These are phyloP conservation scores for Vandiemenella viatica DNA, from an alignment of 2,888 invertebrate genomes.

Conservation along the genomic window DNA sequence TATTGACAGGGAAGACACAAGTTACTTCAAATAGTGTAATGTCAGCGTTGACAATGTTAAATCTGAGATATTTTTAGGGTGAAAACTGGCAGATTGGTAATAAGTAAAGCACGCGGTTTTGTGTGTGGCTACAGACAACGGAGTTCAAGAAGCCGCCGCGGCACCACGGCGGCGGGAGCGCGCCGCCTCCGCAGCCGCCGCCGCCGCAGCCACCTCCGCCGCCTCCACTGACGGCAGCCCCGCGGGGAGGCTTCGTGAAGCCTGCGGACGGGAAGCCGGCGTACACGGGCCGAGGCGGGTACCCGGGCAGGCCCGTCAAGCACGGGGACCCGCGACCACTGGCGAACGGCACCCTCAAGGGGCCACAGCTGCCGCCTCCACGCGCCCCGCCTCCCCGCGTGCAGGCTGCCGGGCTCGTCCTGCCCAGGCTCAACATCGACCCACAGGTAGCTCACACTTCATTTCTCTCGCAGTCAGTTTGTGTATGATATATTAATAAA, in stretches of 20 bases:
- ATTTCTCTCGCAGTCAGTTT: not conserved
- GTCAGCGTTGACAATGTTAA: too few species aligned
- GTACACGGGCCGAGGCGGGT: conserved; percentile 45
- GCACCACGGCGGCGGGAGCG: too few species aligned
- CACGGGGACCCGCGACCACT: conserved; percentile 23
- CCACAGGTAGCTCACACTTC: conserved; percentile 16
- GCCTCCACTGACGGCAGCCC: conserved; percentile 11
- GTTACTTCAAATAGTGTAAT: too few species aligned
- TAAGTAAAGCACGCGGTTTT: too few species aligned
- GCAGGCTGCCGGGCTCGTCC: conserved; percentile 8
- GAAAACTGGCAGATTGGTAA: too few species aligned
- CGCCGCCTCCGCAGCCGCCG: conserved; percentile 10
- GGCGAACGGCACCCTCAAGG: conserved; percentile 7
- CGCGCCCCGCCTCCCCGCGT: conserved; percentile 30
- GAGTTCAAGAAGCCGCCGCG: conserved; percentile 12
- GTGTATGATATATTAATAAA: too few species aligned
- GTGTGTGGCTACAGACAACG: too few species aligned
- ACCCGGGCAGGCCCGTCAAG: conserved; percentile 43
- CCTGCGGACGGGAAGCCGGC: conserved; percentile 48
- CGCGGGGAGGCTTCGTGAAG: conserved; percentile 40
- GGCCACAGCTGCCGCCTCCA: conserved; percentile 14
- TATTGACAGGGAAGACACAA: too few species aligned
- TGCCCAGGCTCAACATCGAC: conserved; percentile 19
- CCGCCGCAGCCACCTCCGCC: conserved; percentile 7
- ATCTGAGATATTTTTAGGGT: too few species aligned